Base-by-base conservation (phyloP, 1,140 invertebrate species). In the Lutraria rhynchaena region DNA sequence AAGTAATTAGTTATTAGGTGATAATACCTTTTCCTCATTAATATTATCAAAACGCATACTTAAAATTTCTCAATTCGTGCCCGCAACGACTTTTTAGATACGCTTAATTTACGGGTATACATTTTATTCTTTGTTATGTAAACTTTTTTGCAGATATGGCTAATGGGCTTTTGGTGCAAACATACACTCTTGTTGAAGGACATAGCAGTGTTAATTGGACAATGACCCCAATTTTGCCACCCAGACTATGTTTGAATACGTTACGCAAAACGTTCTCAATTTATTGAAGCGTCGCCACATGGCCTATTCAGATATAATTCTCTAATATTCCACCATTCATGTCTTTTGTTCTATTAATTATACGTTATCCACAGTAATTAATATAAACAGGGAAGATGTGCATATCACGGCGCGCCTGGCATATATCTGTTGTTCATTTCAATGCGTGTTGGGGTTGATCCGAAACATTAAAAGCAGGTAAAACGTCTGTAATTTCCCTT, bases 301-400 rank as follows among this genome's bases (percentile, higher is more conserved):
- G 75, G 75, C 75, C 75, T 31, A 67, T 77, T 77, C 31, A 44
- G 37, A 41, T 15, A 41, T 41, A 41, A 41, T 41, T 7, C 37
- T 7, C 5, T 41, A 67, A 44, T 55, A 61, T 67, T 77, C 65
- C 63, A 46, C 60, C 51, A 67, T 65, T 41, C 75, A 63, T 55
- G 55, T 55, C 73, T 77, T 41, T 77, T 77, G 75, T 77, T 77
- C 17, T 67, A 37, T 65, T 77, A 77, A 77, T 77, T 77, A 77
- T 67, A 77, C 51, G 75, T 77, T 77, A 31, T 49, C 46, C 75
- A 24, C 27, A 46, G 49, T 58, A 77, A 77, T 77, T 77, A 77
- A 58, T 33, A 24, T 49, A 44, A 65, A 33, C 27, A 35, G 41
- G 35, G 24, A 35, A 44, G 58, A 17, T 51, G 58, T 17, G 55